Evolutionary conservation across 2,797 vertebrate genomes (phyloP), one percentile per base, ranked within the genome.

Genomic region (Phalloptychus januarius): DNA sequence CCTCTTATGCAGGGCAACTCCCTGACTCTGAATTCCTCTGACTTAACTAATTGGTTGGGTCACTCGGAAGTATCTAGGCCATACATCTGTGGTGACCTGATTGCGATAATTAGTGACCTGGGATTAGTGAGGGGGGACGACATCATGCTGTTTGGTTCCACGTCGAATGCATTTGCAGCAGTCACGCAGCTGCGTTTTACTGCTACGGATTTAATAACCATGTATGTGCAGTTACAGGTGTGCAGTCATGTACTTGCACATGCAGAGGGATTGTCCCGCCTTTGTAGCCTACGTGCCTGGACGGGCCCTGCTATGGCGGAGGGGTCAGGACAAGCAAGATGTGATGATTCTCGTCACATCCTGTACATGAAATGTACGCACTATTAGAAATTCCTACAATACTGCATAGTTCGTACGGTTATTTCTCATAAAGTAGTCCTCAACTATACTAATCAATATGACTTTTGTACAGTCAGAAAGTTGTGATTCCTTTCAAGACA

Each of bases 291-390:
- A 75, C 5, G 40, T 78, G 63, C 25, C 70, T 3, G 56, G 40
- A 58, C 67, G 50, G 65, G 58, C 33, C 33, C 46, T 45, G 78
- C 28, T 36, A 72, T 80, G 54, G 72, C 0, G 42, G 44, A 25
- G 75, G 3, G 40, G 2, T 40, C 20, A 71, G 74, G 82, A 11
- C 71, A 63, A 75, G 78, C 5, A 0, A 45, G 78, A 63, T 1
- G 3, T 71, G 45, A 74, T 65, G 77, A 82, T 83, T 77, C 72
- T 45, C 83, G 28, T 72, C 76, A 28, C 61, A 18, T 56, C 54
- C 36, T 65, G 84, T 90, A 86, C 89, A 87, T 71, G 76, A 86
- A 87, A 86, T 78, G 83, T 16, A 71, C 48, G 3, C 42, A 33
- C 69, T 46, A 56, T 38, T 77, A 71, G 79, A 63, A 73, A 79